Percentiles rank a stretch among this genome's conserved stretches.
Conservation (phyloP, 2,888 invertebrate genomes). For the Colletes collaris region DNA sequence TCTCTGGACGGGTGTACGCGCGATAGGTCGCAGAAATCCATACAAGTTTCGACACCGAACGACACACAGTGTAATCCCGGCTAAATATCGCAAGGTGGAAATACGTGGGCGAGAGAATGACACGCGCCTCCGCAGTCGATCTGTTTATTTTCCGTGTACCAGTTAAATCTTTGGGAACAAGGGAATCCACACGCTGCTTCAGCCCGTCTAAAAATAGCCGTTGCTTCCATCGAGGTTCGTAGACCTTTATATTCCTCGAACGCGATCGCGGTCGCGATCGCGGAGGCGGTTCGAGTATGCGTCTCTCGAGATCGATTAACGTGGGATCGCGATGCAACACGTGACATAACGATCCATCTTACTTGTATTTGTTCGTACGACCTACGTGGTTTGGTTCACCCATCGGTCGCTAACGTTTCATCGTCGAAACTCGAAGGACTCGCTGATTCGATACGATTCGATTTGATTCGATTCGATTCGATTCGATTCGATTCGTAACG, state of each 20-base stretch:
- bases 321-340: slow-evolving; percentile 56
- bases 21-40: slow-evolving; percentile 1
- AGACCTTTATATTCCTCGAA: slow-evolving; percentile 49
- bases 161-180: slow-evolving; percentile 28
- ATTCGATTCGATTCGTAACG: background rate
- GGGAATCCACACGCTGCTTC: slow-evolving; percentile 37
- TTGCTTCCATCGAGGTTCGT: slow-evolving; percentile 46
- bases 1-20: background rate
- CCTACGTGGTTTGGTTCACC: background rate
- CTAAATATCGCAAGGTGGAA: background rate
- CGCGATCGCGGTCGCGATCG: slow-evolving; percentile 17
- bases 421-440: background rate
- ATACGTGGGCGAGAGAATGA: slow-evolving; percentile 26
- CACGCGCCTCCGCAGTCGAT: slow-evolving; percentile 17
- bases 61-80: background rate
- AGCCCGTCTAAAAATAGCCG: slow-evolving; percentile 57
- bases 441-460: no score
- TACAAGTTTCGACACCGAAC: background rate
- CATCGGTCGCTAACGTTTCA: background rate
- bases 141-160: slow-evolving; percentile 56
- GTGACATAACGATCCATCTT: slow-evolving; percentile 53
- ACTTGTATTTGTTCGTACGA: background rate
- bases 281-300: slow-evolving; percentile 1
- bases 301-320: slow-evolving; percentile 24
- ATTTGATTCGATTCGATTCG: background rate